Conservation (phyloP, 2,797 vertebrate species). For the Diceros bicornis region DNA sequence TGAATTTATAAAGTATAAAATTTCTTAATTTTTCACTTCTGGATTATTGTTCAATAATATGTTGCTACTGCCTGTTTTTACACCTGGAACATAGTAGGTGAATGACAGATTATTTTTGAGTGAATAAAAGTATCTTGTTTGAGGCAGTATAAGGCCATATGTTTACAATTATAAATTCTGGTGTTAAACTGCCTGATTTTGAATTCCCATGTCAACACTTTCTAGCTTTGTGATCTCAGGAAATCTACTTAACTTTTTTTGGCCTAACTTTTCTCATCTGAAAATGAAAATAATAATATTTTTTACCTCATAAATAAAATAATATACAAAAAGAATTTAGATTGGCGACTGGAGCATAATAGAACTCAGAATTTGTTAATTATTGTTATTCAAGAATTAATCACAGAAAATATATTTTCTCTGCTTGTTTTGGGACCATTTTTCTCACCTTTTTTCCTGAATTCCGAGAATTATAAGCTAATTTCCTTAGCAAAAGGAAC, state of each 20-base stretch:
- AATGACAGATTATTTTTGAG: neutral
- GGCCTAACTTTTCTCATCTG: neutral
- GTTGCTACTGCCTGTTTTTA: neutral
- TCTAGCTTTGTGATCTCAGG: neutral
- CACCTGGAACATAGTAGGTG: neutral
- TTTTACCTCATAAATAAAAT: conserved; percentile 30
- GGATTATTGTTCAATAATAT: neutral
- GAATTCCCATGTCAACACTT: neutral
- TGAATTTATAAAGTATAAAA: neutral
- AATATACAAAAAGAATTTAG: neutral
- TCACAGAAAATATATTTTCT: neutral
- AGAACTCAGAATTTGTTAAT: neutral
- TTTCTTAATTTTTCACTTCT: neutral
- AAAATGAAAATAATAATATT: neutral
- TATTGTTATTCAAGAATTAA: neutral
- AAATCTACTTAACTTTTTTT: neutral
- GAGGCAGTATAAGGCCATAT: neutral
- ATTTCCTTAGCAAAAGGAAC: neutral
- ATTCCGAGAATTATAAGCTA: conserved; percentile 19
- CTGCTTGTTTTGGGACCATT: conserved; percentile 27
- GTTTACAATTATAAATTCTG: neutral
- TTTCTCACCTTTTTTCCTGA: conserved; percentile 11
- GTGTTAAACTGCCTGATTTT: neutral
- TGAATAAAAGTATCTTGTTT: neutral
- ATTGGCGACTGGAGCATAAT: neutral